Conservation (phyloP, 2,113 vertebrate genomes). For the Ceyx melanurus region DNA sequence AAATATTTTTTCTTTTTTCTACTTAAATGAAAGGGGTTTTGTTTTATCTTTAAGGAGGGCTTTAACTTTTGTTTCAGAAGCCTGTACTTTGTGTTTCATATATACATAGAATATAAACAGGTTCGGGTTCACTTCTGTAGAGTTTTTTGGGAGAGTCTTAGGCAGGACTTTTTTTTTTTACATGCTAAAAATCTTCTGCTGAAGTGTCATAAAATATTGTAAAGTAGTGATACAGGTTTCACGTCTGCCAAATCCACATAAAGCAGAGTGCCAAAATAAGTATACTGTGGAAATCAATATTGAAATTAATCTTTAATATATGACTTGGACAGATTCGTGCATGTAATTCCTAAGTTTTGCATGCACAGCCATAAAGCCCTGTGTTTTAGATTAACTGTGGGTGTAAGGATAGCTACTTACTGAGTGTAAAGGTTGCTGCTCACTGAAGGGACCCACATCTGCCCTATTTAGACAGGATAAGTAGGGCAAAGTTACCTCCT, state of each 20-base stretch:
- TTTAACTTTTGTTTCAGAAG: neutral
- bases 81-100: neutral
- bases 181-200: neutral
- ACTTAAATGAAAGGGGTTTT: neutral
- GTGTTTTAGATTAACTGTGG: neutral
- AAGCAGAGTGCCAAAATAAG: neutral
- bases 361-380: fast-evolving
- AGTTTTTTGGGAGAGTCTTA: neutral
- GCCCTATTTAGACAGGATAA: neutral
- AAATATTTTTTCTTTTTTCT: neutral
- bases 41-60: neutral
- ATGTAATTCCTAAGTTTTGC: neutral
- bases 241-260: neutral
- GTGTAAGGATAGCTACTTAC: neutral
- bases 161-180: fast-evolving
- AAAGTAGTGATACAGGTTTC: fast-evolving
- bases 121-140: neutral
- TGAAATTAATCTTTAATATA: neutral
- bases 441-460: neutral
- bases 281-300: neutral
- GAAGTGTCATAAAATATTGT: neutral
- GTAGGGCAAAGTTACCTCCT: neutral
- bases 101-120: neutral
- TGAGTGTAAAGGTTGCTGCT: neutral
- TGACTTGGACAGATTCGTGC: neutral